These are phyloP conservation scores for Chrysopa pallens DNA, from an alignment of 1,140 invertebrate genomes.

Conservation along the genomic window DNA sequence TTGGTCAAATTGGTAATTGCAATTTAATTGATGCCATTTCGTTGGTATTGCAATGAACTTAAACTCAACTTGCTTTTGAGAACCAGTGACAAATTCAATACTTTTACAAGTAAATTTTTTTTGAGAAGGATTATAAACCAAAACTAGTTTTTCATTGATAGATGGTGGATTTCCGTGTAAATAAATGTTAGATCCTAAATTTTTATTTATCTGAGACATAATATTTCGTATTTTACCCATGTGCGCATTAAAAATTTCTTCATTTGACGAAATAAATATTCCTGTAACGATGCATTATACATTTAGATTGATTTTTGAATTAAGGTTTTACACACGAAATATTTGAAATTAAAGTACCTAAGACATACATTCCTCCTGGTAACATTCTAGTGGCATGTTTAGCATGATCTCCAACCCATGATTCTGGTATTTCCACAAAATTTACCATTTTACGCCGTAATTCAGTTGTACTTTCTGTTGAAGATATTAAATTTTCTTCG, in stretches of 20 bases:
- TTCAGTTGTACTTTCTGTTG: conserved; percentile 15
- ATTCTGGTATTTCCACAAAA: conserved; percentile 30
- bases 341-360: conserved; percentile 29
- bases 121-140: conserved; percentile 29
- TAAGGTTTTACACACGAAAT: not conserved
- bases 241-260: conserved; percentile 37
- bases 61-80: conserved; percentile 36
- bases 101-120: conserved; percentile 24
- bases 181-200: conserved; percentile 30
- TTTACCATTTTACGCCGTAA: conserved; percentile 11
- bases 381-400: conserved; percentile 61
- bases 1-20: conserved; percentile 44
- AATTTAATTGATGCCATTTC: conserved; percentile 52
- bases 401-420: conserved; percentile 48
- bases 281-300: conserved; percentile 32
- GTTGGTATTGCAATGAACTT: conserved; percentile 39
- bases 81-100: conserved; percentile 22
- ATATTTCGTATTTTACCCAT: conserved; percentile 33
- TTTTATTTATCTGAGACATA: conserved; percentile 32
- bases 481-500: conserved; percentile 15
- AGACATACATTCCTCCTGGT: conserved; percentile 59
- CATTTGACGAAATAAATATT: conserved; percentile 36
- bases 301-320: not conserved
- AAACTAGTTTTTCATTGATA: conserved; percentile 25
- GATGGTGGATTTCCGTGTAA: conserved; percentile 31